phyloP scores from a whole-genome alignment of 2,888 invertebrate species.

The Xestia xanthographa region DNA sequence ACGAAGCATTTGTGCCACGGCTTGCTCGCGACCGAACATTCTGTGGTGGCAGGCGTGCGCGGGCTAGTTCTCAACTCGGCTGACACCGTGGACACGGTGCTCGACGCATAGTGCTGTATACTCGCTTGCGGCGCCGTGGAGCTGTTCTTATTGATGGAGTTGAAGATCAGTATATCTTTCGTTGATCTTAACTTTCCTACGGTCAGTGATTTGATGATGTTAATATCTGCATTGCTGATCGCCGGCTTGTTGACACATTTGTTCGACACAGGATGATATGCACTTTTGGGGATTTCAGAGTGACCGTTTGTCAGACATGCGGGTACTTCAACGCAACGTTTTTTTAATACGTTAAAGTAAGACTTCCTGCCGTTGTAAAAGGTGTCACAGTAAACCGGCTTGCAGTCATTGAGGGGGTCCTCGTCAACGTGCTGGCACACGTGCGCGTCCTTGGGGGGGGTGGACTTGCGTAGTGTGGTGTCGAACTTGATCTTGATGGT shows the following conservation, averaged over 20 bases:
- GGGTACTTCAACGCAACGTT: slow-evolving; percentile 75
- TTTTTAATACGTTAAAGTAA: slow-evolving; percentile 71
- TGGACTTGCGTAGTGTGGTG: slow-evolving; percentile 71
- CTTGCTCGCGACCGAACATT: too few species aligned
- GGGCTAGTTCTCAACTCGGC: background rate
- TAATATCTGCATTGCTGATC: slow-evolving; percentile 75
- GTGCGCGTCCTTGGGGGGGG: slow-evolving; percentile 60
- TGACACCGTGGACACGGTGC: background rate
- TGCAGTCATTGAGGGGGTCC: slow-evolving; percentile 81
- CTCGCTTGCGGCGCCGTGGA: background rate
- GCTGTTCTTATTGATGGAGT: slow-evolving; percentile 41
- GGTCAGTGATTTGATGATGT: slow-evolving; percentile 73
- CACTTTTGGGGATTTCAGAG: slow-evolving; percentile 64
- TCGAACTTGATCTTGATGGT: slow-evolving; percentile 80
- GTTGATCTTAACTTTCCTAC: slow-evolving; percentile 55
- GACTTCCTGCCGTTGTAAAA: slow-evolving; percentile 81
- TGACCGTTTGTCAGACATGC: slow-evolving; percentile 68
- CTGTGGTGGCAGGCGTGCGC: fast-evolving
- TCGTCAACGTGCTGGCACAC: slow-evolving; percentile 77
- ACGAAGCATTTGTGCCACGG: background rate
- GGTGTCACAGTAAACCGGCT: slow-evolving; percentile 82
- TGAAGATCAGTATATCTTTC: slow-evolving; percentile 77
- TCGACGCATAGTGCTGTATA: background rate
- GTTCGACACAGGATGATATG: slow-evolving; percentile 79
- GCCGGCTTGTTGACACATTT: slow-evolving; percentile 70